These are phyloP conservation scores for Huso huso DNA, from an alignment of 2,797 vertebrate species.

Conservation along the genomic window DNA sequence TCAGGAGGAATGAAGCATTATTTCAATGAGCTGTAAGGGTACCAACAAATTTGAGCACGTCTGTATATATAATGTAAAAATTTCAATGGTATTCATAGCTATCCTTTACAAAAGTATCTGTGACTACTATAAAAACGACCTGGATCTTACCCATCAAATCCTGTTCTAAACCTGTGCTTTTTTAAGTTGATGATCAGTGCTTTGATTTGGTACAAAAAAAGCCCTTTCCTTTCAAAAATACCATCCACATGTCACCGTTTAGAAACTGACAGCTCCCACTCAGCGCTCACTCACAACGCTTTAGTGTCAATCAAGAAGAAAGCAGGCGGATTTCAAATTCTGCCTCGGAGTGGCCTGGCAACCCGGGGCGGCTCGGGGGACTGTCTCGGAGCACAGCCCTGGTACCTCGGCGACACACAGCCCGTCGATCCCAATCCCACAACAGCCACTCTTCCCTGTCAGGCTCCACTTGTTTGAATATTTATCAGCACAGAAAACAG, in stretches of 20 bases:
- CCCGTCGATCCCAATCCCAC: conserved; percentile 34
- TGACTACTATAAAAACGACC: no score
- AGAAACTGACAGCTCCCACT: conserved; percentile 7
- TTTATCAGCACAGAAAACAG: conserved; percentile 43
- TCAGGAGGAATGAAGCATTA: no score
- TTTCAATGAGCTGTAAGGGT: no score
- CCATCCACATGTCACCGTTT: conserved; percentile 10
- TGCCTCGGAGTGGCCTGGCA: conserved; percentile 10
- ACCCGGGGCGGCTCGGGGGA: conserved; percentile 8
- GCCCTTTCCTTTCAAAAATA: conserved; percentile 4
- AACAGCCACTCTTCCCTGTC: conserved; percentile 30
- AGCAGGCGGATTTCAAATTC: not conserved
- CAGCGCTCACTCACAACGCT: conserved; percentile 1
- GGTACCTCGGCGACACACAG: conserved; percentile 5
- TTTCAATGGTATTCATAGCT: no score
- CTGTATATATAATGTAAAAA: no score
- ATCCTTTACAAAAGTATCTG: no score
- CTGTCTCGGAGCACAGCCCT: conserved; percentile 1
- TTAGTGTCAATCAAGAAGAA: conserved; percentile 11
- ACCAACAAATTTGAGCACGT: no score
- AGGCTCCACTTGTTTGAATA: conserved; percentile 34
- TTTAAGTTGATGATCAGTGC: not conserved
- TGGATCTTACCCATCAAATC: no score
- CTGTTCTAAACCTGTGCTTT: no score
- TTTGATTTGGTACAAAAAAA: conserved; percentile 5